Evolutionary conservation across 1,140 invertebrate species (phyloP), one percentile per base, ranked within the genome.

Genomic region (Trichonephila clavipes): DNA sequence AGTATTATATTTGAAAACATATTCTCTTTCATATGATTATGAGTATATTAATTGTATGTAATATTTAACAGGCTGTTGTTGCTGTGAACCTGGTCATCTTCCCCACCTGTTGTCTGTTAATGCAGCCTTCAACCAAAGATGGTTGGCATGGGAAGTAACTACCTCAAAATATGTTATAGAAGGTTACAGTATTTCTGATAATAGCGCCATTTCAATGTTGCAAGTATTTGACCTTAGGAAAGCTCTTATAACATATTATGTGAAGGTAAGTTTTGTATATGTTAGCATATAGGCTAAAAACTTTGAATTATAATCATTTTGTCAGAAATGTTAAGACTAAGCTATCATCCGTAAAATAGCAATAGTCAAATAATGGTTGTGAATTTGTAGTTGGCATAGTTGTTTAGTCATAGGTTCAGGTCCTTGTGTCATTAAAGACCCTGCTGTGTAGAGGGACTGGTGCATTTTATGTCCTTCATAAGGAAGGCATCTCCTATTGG

Each of bases 191-290:
- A 99, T 99, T 95, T 98, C 98, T 0, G 99, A 99, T 96, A 99
- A 99, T 96, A 98, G 98, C 94, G 99, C 99, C 59, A 97, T 98
- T 8, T 98, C 99, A 82, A 99, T 99, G 97, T 96, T 99, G 66
- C 99, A 99, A 96, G 98, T 99, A 19, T 99, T 99, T 96, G 99
- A 99, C 96, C 98, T 99, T 95, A 96, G 99, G 81, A 99, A 99
- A 96, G 98, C 99, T 94, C 97, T 99, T 64, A 98, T 99, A 94
- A 99, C 98, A 1, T 99, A 99, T 96, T 99, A 99, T 95, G 98
- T 99, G 7, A 99, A 99, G 97, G 98, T 98, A 95, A 95, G 61
- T 85, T 44, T 51, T 69, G n/a, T 40, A 4, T 92, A 44, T 88
- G 24, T 58, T 51, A 10, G 5, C 2, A 1, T 40, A 40, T 40